Evolutionary conservation across 1,140 invertebrate genomes (phyloP), one percentile per base, ranked within the genome.

Genomic region (Heterodera carotae): DNA sequence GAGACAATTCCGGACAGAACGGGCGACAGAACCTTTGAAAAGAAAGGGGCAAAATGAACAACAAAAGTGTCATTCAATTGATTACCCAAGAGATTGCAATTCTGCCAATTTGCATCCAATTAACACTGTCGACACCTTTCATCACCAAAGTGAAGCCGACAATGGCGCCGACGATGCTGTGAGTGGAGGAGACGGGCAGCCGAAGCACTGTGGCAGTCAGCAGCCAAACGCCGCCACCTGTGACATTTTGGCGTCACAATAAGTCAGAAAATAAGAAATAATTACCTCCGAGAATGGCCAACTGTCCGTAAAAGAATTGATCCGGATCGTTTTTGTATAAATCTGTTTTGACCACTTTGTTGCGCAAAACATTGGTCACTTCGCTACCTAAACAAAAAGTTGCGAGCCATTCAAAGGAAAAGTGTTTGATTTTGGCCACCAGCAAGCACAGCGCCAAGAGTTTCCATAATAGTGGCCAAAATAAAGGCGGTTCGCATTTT

Each of bases 401-500:
- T 53, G 10, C 18, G 18, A n/a, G n/a, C n/a, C 5, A 56, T 22
- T 56, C 48, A 56, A 56, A 2, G 5, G 22, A 22, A 53, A 53
- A 22, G 15, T 53, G 4, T 53, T 53, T 53, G 12, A 22, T 15
- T 22, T 22, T 15, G 12, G 22, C 48, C 18, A 69, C 77, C 82
- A 64, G 91, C 86, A 27, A 91, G 83, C 53, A 90, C 79, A 25
- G 90, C 89, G 29, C 91, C 91, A 1, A 89, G 81, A 15, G 90
- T 93, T 90, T 99, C 96, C 87, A 97, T 97, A 77, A 99, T 91
- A 0, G 95, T 96, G 3, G 95, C 96, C 69, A 99, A 89, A 75
- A 95, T 91, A 85, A 95, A 93, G 67, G 92, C 78, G 15, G 74
- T 75, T 71, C 62, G 69, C 2, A 83, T n/a, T 6, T 56, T 36